Evolutionary conservation across 1,140 invertebrate genomes (phyloP), one percentile per base, ranked within the genome.

Genomic region (Medauroidea extradentata): DNA sequence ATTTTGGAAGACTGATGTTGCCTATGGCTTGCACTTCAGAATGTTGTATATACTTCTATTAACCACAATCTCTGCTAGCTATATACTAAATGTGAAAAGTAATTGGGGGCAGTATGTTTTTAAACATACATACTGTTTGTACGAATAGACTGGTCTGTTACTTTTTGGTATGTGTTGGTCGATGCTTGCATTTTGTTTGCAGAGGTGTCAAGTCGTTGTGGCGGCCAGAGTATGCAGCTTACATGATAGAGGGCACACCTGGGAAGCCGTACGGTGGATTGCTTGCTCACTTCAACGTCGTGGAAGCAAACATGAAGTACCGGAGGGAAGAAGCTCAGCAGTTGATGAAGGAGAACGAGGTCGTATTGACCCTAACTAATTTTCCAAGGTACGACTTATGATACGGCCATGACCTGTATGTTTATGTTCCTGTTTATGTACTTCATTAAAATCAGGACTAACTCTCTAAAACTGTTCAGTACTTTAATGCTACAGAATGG

Each of bases 241-340:
- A 99, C 69, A 99, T 99, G 96, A 83, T 99, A 48, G 98, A 99
- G 80, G 97, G 97, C n/a, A 99, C 96, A 1, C 98, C 98, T 16
- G 97, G 97, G 9, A 88, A 92, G 70, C 97, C 97, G 0, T 94
- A 94, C 69, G 93, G 93, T 25, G 92, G 94, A 2, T 78, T 96
- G 13, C 79, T 98, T 65, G 93, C 93, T 5, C 93, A 98, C 79
- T 98, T 99, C 71, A 99, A 99, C 74, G 85, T 96, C 59, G 96
- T 99, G 5, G 97, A 99, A 75, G 89, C 91, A 1, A 99, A 98
- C 75, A 99, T 99, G 98, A 87, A 80, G 53, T 84, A 88, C 63
- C 83, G 96, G 61, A 80, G 97, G 62, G 84, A 93, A 59, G 94
- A 98, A 80, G 93, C 93, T 0, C 80, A 84, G 60, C 80, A 86